Conservation (phyloP, 30 jellyfish, hydroid and myxozoan species). For the Mastigias papua region DNA sequence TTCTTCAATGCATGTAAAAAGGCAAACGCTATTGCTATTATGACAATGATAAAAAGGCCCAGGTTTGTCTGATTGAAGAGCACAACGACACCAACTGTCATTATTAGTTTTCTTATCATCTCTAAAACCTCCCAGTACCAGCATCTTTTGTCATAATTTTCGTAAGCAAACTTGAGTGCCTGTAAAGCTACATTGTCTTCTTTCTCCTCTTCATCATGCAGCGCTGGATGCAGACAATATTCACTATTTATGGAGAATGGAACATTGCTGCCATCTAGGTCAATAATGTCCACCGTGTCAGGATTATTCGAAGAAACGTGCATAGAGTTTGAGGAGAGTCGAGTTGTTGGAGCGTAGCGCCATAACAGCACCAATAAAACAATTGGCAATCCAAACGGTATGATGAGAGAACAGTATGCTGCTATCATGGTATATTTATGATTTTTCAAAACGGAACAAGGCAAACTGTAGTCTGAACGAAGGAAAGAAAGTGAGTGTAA, state of each 20-base stretch:
- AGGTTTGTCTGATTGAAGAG: constrained; percentile 19
- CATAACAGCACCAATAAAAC: constrained; percentile 2
- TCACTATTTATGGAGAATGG: not conserved
- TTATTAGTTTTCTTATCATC: constrained; percentile 49
- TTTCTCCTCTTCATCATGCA: not conserved
- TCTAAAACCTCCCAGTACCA: constrained; percentile 72
- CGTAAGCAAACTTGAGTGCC: constrained; percentile 51
- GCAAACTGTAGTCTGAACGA: constrained; percentile 51
- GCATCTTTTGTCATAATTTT: constrained; percentile 36
- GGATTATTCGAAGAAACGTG: not conserved
- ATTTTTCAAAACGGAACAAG: not conserved
- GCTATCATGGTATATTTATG: not conserved
- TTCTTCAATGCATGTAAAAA: constrained; percentile 37
- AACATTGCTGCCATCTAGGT: not conserved
- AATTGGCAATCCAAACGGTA: constrained; percentile 53
- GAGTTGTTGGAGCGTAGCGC: constrained; percentile 12
- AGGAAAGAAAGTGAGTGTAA: constrained; percentile 14
- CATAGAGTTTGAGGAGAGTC: not conserved
- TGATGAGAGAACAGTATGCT: constrained; percentile 13
- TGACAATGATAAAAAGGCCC: constrained; percentile 12
- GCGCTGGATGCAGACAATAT: not conserved
- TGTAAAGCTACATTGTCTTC: not conserved
- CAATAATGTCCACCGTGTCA: not conserved
- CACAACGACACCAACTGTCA: constrained; percentile 60
- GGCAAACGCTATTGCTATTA: constrained; percentile 29